These are phyloP conservation scores for Sphecodes monilicornis DNA, from an alignment of 2,888 invertebrate species.

Conservation along the genomic window DNA sequence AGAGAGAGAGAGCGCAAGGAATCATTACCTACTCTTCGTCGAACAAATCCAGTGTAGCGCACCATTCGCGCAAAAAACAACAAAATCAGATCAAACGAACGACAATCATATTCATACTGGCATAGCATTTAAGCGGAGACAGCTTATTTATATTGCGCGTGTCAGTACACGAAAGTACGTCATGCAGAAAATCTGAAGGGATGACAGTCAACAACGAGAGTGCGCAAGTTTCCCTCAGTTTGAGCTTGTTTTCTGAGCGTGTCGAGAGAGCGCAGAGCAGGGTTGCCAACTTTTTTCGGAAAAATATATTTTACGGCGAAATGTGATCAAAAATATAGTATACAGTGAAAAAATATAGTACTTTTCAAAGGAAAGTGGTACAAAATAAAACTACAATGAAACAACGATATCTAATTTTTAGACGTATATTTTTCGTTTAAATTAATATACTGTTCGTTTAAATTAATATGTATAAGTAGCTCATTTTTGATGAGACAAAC, in stretches of 20 bases:
- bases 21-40: slow-evolving; percentile 10
- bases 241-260: slow-evolving; percentile 28
- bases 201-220: slow-evolving; percentile 39
- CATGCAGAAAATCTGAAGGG: slow-evolving; percentile 15
- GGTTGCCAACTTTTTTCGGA: no score
- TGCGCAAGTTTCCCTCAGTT: slow-evolving; percentile 23
- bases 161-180: not conserved
- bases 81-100: slow-evolving; percentile 10
- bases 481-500: no score
- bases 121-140: not conserved
- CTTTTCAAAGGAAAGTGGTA: no score
- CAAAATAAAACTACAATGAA: no score
- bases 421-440: no score
- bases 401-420: no score
- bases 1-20: not conserved
- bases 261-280: slow-evolving; percentile 1
- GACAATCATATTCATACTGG: slow-evolving; percentile 16
- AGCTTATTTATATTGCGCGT: not conserved
- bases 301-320: no score
- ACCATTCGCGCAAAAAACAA: not conserved
- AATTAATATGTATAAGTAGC: no score
- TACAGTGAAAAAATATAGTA: no score
- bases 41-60: slow-evolving; percentile 9
- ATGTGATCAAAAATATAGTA: no score
- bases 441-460: no score